A percentile compares a stretch with the other conserved stretches of the same genome.
These are phyloP conservation scores for Esox niger DNA, from an alignment of 2,113 vertebrate species.

Conservation along the genomic window DNA sequence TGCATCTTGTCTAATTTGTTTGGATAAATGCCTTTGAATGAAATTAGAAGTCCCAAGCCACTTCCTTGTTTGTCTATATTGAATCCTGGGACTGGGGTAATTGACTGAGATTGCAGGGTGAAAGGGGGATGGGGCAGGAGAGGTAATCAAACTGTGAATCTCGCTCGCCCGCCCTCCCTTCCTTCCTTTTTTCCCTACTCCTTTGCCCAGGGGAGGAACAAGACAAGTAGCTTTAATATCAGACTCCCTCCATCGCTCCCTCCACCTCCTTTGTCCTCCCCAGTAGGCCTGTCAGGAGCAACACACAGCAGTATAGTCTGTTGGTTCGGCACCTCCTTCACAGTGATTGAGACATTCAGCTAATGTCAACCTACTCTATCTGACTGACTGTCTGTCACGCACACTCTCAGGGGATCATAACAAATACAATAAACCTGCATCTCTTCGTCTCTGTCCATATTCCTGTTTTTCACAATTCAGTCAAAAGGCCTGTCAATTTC, in stretches of 20 bases:
- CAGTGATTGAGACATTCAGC: slow-evolving; percentile 57
- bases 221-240: slow-evolving; percentile 74
- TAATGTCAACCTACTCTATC: slow-evolving; percentile 45
- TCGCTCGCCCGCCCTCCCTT: slow-evolving; percentile 11
- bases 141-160: slow-evolving; percentile 35
- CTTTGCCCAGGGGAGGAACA: slow-evolving; percentile 50
- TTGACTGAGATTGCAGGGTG: slow-evolving; percentile 62
- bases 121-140: not conserved
- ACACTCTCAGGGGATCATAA: too few species aligned
- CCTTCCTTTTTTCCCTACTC: slow-evolving; percentile 4
- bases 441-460: not conserved
- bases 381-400: not conserved
- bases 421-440: too few species aligned
- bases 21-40: slow-evolving; percentile 68
- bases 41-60: slow-evolving; percentile 67
- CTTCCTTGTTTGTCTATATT: slow-evolving; percentile 65
- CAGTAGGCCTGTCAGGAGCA: not conserved
- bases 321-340: slow-evolving; percentile 52
- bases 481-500: not conserved
- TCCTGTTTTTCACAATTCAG: not conserved
- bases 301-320: slow-evolving; percentile 4
- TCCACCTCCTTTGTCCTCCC: not conserved
- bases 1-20: slow-evolving; percentile 63
- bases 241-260: slow-evolving; percentile 21
- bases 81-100: slow-evolving; percentile 61